These are phyloP conservation scores for Fregata magnificens DNA, from an alignment of 2,113 vertebrate species.

Conservation along the genomic window DNA sequence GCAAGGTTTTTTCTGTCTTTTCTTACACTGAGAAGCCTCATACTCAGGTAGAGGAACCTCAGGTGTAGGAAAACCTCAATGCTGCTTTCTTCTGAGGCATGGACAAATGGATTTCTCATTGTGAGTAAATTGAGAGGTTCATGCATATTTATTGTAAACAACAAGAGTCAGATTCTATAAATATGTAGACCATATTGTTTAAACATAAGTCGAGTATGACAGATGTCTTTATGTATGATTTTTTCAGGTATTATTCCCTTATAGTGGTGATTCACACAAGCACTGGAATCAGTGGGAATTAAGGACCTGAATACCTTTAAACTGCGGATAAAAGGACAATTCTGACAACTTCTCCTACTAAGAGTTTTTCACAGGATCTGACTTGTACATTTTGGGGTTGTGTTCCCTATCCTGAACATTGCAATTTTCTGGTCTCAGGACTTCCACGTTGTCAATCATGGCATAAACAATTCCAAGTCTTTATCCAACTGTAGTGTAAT, in stretches of 20 bases:
- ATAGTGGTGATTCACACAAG: background rate
- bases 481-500: background rate
- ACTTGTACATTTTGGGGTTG: background rate
- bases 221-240: background rate
- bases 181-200: background rate
- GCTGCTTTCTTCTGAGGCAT: background rate
- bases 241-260: background rate
- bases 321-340: background rate
- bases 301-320: background rate
- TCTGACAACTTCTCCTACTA: background rate
- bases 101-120: background rate
- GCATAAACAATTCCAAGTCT: background rate
- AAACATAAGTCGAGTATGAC: background rate
- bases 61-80: background rate
- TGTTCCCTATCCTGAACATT: background rate
- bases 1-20: background rate
- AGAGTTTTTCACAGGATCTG: background rate
- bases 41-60: background rate
- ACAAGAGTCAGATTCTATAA: background rate
- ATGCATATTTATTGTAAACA: background rate
- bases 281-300: background rate
- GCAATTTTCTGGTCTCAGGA: background rate
- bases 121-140: background rate
- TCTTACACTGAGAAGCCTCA: background rate
- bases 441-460: fast-evolving